Evolutionary conservation across 2,113 vertebrate genomes (phyloP), one percentile per base, ranked within the genome.

Genomic region (Dissostichus mawsoni): DNA sequence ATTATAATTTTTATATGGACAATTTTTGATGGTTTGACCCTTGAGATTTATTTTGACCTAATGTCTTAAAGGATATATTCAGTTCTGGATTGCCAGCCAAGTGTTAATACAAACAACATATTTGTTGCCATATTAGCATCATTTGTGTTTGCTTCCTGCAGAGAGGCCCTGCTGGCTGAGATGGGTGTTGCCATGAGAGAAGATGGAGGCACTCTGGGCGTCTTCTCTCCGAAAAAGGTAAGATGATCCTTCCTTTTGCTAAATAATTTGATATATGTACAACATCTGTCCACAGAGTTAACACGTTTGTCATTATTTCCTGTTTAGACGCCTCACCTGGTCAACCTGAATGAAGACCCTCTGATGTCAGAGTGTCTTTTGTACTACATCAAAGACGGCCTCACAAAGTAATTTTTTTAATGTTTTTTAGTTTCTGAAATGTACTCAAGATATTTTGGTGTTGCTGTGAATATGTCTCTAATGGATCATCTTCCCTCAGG

Each of bases 141-240:
- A 20, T 16, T 5, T 69, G 57, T 47, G 61, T 25, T 44, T 76
- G 8, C n/a, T 85, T 76, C 80, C 69, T 84, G 23, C 85, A 99
- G 98, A 92, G 98, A 99, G 90, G 98, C 98, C 0, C 94, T 99
- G 89, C 94, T 99, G 88, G 98, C 98, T 0, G 98, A 99, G 94
- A 99, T 99, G 98, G 98, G 98, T 0, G 98, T 99, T 59, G 98
- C 98, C 80, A 99, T 99, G 97, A 94, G 98, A 80, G 98, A 99
- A 87, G 98, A 99, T 2, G 98, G 98, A 52, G 98, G 98, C 78
- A 99, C 98, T 5, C 90, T 99, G 69, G 98, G 98, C 0, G 98
- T 99, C 48, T 99, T 99, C 91, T 99, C 98, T 48, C 98, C 98
- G 11, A 99, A 99, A 92, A 99, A 99, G 97, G 98, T 98, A 92